Evolutionary conservation across 2,888 invertebrate genomes (phyloP), one percentile per base, ranked within the genome.

Genomic region (Cenopis cana): DNA sequence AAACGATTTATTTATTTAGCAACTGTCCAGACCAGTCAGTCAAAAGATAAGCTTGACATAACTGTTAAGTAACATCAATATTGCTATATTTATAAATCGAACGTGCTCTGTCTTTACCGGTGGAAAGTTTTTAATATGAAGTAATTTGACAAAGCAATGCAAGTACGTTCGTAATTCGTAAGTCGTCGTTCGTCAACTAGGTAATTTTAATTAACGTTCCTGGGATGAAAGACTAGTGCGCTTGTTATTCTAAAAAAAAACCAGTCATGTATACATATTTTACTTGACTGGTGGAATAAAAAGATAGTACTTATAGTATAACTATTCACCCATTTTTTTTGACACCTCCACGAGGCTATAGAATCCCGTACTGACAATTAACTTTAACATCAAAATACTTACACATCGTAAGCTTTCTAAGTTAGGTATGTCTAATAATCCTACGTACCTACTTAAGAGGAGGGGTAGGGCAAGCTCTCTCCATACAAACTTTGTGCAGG

Each of bases 1-100:
- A 61, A 60, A 61, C 59, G 54, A 71, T 38, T 55, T 54, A 66
- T 70, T 71, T 67, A 60, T 56, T 71, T 67, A 61, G 50, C n/a
- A 56, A 61, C 60, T 61, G 71, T 71, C n/a, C 46, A 65, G 55
- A 50, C 38, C 38, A 24, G 54, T 55, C 54, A 49, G 55, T 49
- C 20, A 54, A 33, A n/a, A 11, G n/a, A 60, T 60, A n/a, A 61
- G 52, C 54, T 68, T 60, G 60, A 54, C 60, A 61, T 68, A 68
- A 68, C 68, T 59, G 68, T 68, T 54, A 18, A 20, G 41, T n/a
- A 46, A 46, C 46, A 46, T 46, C 18, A 67, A 41, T 60, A 56
- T 60, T 17, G 29, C 41, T 38, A 20, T 29, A 54, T 49, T 65
- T 54, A 60, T 18, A 38, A 57, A 36, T 41, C 41, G 29, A 29